A percentile compares a stretch with the other conserved stretches of the same genome.
Evolutionary conservation across 92 coral and sea anemone species (phyloP).

Genomic region (Umimayanthus kanabou): DNA sequence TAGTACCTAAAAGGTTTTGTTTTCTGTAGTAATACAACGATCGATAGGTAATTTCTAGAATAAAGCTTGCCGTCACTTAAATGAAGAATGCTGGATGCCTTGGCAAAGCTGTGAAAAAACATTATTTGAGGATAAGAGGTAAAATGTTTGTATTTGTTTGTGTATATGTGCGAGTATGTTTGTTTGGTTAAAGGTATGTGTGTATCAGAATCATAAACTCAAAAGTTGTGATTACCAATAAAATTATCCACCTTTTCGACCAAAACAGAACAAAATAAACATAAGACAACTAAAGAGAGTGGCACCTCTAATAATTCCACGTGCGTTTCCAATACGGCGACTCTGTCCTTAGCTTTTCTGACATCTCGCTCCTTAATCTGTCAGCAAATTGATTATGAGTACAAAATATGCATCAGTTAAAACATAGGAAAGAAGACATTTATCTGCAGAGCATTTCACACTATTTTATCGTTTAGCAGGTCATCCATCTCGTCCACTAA

Average conservation of each 20-base stretch:
- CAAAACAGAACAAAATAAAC: neutral
- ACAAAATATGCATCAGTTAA: neutral
- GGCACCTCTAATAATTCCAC: neutral
- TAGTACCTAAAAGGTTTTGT: neutral
- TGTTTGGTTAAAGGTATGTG: no score
- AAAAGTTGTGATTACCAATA: no score
- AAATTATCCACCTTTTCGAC: neutral
- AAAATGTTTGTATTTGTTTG: no score
- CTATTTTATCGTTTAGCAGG: neutral
- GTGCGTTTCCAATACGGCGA: neutral
- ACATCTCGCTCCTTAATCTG: neutral
- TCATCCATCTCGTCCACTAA: neutral
- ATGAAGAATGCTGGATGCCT: no score
- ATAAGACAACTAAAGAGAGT: neutral
- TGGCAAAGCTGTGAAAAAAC: no score
- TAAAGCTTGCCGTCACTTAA: no score
- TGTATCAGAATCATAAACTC: no score
- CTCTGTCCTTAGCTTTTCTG: neutral
- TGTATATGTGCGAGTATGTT: no score
- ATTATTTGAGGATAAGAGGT: no score
- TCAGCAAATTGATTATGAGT: neutral
- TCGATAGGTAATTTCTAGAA: neutral
- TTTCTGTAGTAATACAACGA: neutral
- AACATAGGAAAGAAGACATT: no score
- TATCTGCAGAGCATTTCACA: no score